These are phyloP conservation scores for Thera britannica DNA, from an alignment of 2,888 invertebrate genomes.

Conservation along the genomic window DNA sequence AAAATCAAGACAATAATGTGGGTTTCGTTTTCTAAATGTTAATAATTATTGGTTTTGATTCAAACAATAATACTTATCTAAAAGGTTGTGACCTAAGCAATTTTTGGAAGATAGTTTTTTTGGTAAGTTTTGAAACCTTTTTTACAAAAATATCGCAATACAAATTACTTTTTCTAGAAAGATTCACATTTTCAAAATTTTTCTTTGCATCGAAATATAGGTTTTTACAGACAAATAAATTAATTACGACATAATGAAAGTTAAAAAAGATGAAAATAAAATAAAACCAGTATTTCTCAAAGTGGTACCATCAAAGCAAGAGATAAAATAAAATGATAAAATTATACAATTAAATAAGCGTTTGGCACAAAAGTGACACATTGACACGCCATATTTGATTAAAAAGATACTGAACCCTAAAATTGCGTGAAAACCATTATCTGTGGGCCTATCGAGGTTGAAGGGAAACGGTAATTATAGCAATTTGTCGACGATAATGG, in stretches of 20 bases:
- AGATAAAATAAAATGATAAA: constrained; percentile 39
- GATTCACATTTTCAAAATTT: no score
- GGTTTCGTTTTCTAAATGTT: not conserved
- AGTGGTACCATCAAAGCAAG: not conserved
- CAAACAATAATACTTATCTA: no score
- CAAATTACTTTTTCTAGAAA: no score
- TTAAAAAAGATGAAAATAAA: not conserved
- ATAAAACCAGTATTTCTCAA: not conserved
- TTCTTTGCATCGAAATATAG: no score
- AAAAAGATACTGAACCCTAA: constrained; percentile 58
- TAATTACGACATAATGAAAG: no score
- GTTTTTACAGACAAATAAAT: no score
- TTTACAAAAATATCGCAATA: no score
- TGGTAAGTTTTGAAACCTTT: no score
- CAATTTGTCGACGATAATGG: constrained; percentile 67
- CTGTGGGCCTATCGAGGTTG: constrained; percentile 48
- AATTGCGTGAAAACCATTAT: constrained; percentile 67
- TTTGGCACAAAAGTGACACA: constrained; percentile 64
- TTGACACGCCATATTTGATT: constrained; percentile 63
- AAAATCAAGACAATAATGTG: constrained; percentile 9
- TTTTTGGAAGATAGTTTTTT: no score
- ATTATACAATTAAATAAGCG: constrained; percentile 62
- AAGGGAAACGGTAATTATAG: constrained; percentile 66
- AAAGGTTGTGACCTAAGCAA: no score
- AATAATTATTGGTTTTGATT: not conserved